These are phyloP conservation scores for Dromococcyx pavoninus DNA, from an alignment of 2,797 vertebrate species.

Conservation along the genomic window DNA sequence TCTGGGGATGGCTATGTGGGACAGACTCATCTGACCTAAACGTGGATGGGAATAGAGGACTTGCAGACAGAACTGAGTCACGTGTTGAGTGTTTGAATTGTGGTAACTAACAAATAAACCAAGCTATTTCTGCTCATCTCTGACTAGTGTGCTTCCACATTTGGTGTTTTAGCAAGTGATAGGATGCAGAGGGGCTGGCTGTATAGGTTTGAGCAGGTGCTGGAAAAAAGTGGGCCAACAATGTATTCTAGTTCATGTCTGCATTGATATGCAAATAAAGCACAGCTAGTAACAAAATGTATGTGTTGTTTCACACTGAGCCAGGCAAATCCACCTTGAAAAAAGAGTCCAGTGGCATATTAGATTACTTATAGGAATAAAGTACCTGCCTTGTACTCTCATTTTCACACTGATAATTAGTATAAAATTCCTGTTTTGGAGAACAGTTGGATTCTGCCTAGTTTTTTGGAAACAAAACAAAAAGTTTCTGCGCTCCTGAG, in stretches of 20 bases:
- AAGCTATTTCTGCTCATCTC: neutral
- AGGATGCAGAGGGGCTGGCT: neutral
- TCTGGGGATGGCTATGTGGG: neutral
- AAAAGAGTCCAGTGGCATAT: neutral
- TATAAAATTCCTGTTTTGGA: neutral
- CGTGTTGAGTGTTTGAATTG: neutral
- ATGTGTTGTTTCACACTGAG: constrained; percentile 1
- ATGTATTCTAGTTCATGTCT: neutral
- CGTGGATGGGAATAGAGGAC: neutral
- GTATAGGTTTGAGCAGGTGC: neutral
- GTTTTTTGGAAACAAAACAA: neutral
- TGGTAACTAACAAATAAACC: neutral
- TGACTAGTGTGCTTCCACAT: neutral
- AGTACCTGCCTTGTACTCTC: constrained; percentile 20
- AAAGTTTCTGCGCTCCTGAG: neutral
- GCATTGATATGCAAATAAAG: constrained; percentile 33
- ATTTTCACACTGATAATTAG: constrained; percentile 18
- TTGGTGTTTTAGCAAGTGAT: neutral
- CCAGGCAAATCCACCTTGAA: constrained; percentile 31
- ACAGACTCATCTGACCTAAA: neutral
- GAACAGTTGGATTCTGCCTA: neutral
- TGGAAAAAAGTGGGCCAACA: neutral
- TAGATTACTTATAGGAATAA: constrained; percentile 19
- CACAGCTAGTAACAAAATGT: neutral
- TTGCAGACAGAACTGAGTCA: neutral